Evolutionary conservation across 2,113 vertebrate species (phyloP).

Genomic region (Phocoena sinus): DNA sequence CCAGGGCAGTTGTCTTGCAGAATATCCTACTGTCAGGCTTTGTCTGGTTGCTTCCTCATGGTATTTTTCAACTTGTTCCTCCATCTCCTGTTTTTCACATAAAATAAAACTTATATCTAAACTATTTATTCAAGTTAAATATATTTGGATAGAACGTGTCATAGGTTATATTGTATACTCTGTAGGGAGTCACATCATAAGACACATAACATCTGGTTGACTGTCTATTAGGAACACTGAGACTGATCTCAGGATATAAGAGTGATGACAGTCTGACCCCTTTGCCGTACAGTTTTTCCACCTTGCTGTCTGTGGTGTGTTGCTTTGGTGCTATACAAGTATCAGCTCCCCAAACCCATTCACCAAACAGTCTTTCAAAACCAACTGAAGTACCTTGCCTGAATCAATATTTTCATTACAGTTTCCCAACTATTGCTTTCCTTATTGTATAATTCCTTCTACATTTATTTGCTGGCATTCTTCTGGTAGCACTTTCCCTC

Average conservation of each 20-base stretch:
- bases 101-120: slow-evolving; percentile 11
- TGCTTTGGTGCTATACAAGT: not conserved
- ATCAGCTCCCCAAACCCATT: not conserved
- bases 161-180: not conserved
- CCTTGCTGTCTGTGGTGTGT: not conserved
- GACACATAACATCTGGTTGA: not conserved
- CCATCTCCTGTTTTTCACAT: not conserved
- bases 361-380: not conserved
- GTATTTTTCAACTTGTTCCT: not conserved
- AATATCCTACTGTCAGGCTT: not conserved
- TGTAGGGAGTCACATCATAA: not conserved
- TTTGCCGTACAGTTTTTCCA: not conserved
- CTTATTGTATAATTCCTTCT: not conserved
- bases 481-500: not conserved
- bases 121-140: not conserved
- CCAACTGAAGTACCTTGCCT: not conserved
- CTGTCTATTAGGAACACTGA: not conserved
- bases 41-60: not conserved
- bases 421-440: not conserved
- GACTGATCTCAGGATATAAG: not conserved
- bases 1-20: not conserved
- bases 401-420: not conserved
- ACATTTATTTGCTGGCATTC: not conserved
- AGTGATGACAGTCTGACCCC: not conserved
- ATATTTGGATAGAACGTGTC: not conserved